phyloP scores from a whole-genome alignment of 2,113 vertebrate species.

The Henicopernis longicauda region DNA sequence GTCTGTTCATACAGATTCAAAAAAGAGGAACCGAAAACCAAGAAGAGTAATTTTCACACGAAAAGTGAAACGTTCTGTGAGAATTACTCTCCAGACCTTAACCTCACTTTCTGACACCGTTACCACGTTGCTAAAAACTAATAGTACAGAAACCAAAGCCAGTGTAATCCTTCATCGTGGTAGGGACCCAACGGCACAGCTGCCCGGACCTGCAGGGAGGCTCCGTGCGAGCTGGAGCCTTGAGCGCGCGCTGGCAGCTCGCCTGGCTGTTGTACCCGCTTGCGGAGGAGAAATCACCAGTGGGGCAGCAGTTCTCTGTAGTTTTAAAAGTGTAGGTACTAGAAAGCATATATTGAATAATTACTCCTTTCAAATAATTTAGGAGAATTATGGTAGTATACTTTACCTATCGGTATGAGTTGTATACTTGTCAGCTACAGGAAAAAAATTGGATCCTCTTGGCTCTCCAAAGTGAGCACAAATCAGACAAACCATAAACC shows the following conservation, averaged over 20 bases:
- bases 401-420: neutral
- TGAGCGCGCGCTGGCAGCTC: fast-evolving
- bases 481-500: neutral
- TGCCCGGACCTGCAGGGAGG: neutral
- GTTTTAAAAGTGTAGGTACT: neutral
- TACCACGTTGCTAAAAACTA: neutral
- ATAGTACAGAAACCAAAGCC: neutral
- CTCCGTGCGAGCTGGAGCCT: neutral
- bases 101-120: neutral
- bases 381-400: neutral
- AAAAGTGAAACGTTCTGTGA: neutral
- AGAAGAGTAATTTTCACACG: neutral
- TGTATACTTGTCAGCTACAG: neutral
- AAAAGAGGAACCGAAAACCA: neutral
- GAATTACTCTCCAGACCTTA: neutral
- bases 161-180: neutral
- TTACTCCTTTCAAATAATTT: neutral
- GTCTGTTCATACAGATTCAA: neutral
- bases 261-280: neutral
- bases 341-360: neutral
- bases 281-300: neutral
- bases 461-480: neutral
- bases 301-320: neutral
- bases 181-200: fast-evolving
- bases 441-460: neutral